Evolutionary conservation across 2,113 vertebrate genomes (phyloP), one percentile per base, ranked within the genome.

Genomic region (Erpornis zantholeuca): DNA sequence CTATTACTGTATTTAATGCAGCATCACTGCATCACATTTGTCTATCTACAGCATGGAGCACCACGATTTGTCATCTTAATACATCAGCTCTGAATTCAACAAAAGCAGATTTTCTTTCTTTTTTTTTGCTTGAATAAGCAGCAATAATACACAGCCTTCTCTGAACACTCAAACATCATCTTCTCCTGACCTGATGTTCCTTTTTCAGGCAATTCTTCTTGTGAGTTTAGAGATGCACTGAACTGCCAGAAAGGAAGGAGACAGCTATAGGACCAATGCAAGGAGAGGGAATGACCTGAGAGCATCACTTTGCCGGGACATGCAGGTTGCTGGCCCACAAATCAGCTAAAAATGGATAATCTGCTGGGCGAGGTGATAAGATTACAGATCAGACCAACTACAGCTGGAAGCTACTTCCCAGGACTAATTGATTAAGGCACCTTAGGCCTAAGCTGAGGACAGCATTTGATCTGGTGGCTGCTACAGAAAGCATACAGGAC

Each of bases 331-430:
- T 70, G 63, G 49, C 81, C 64, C 63, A 40, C 57, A 95, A 84
- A 86, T 82, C 73, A 92, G 88, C 68, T 96, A 95, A 89, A 93
- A 88, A 76, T 47, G 69, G 92, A 93, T 94, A 79, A 96, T 92
- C 92, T 91, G 69, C 59, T 0, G 0, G 69, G 21, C 2, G 0
- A 84, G 85, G 86, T 81, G 84, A 56, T 28, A 69, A 95, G 86
- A 95, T 91, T 86, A 92, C 57, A 66, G 86, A 75, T 92, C 83
- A 95, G 61, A 81, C 47, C 81, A 84, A 86, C 65, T 91, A 77
- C 61, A 88, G 83, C 28, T 70, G 82, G 64, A 88, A 95, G 63
- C 49, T 33, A 25, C 47, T 88, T 72, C 33, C 31, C 70, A 60
- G 88, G 31, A 82, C 86, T 94, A 91, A 95, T 23, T 1, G 33